phyloP scores from a whole-genome alignment of 2,888 invertebrate genomes.

The Aphrophora alni region DNA sequence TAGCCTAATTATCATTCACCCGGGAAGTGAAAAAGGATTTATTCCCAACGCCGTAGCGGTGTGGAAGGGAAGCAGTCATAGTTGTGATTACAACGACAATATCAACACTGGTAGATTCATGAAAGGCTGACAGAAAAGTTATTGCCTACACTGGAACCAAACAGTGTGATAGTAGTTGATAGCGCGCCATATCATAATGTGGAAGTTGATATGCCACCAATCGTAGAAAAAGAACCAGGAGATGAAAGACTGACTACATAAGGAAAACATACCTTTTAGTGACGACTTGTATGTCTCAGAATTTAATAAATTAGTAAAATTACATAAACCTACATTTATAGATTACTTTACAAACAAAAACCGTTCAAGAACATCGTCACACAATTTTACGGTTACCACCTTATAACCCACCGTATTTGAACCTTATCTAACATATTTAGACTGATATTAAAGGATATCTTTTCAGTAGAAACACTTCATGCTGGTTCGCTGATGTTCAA shows the following conservation, averaged over 20 bases:
- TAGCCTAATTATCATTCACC: slow-evolving; percentile 12
- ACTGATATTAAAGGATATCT: too few relatives aligned
- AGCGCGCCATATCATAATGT: slow-evolving; percentile 14
- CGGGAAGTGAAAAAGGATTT: background rate
- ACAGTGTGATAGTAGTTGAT: background rate
- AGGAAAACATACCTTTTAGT: background rate
- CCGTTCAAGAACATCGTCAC: too few relatives aligned
- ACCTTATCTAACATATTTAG: too few relatives aligned
- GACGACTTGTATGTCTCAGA: too few relatives aligned
- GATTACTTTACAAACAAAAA: too few relatives aligned
- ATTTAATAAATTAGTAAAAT: too few relatives aligned
- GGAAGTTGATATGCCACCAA: too few relatives aligned
- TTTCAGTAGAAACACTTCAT: too few relatives aligned
- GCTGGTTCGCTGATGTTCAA: too few relatives aligned
- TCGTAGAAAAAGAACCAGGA: slow-evolving; percentile 10
- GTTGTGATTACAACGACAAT: slow-evolving; percentile 9
- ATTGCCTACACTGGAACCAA: background rate
- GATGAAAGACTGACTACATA: background rate
- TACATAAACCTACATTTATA: too few relatives aligned
- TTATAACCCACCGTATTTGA: too few relatives aligned
- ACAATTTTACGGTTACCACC: too few relatives aligned
- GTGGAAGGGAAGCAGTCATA: slow-evolving; percentile 12
- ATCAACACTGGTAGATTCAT: background rate
- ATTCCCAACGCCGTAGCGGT: background rate
- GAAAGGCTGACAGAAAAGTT: slow-evolving; percentile 11